phyloP scores from a whole-genome alignment of 2,797 vertebrate genomes.

The Alosa sapidissima region DNA sequence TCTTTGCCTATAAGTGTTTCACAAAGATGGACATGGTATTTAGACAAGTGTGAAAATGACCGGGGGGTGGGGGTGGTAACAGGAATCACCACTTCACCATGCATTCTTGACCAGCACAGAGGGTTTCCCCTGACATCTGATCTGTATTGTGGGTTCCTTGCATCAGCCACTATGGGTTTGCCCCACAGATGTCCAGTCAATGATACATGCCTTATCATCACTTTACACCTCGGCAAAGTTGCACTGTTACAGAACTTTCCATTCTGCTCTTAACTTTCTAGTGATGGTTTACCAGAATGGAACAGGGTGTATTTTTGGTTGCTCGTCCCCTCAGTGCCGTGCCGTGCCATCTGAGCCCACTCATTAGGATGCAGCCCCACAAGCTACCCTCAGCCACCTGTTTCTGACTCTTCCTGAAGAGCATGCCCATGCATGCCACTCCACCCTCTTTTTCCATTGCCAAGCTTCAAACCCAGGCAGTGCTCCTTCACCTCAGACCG shows the following conservation, averaged over 20 bases:
- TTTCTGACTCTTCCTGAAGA: background rate
- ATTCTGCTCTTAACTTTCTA: background rate
- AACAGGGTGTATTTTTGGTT: background rate
- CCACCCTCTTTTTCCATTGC: conserved; percentile 14
- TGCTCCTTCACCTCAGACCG: background rate
- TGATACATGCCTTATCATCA: background rate
- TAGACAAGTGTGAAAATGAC: too few species aligned
- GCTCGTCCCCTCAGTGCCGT: background rate
- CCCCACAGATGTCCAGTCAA: background rate
- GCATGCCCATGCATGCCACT: background rate
- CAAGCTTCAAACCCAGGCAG: background rate
- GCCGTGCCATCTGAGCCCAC: background rate
- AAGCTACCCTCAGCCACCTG: conserved; percentile 1
- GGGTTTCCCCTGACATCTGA: background rate
- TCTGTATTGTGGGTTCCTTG: background rate
- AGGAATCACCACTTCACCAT: background rate
- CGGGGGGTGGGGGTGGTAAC: too few species aligned
- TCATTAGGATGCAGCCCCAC: conserved; percentile 28
- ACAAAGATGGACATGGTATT: too few species aligned
- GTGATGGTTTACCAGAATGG: background rate
- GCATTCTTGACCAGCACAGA: background rate
- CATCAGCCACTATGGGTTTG: background rate
- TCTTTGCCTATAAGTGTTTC: too few species aligned
- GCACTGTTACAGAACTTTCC: conserved; percentile 10
- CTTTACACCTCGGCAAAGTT: background rate